A percentile compares a stretch with the other conserved stretches of the same genome.
Conservation (phyloP, 2,113 vertebrate species). For the Takifugu bimaculatus region DNA sequence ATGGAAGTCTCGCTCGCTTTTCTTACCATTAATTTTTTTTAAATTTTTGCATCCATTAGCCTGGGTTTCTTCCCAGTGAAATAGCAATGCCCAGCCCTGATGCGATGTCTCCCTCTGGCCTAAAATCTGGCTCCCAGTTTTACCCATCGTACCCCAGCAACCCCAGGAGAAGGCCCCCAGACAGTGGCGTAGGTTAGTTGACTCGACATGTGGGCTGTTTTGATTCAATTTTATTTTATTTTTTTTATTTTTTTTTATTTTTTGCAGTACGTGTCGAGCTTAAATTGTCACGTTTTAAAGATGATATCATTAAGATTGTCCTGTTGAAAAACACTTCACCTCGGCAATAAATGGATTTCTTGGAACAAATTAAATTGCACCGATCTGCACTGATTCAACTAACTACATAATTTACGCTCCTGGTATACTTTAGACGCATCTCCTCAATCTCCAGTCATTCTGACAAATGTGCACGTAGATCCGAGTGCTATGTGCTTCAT, state of each 20-base stretch:
- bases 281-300: too few species aligned
- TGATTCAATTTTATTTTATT: neutral
- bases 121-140: slow-evolving; percentile 88
- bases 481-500: neutral
- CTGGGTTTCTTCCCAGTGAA: slow-evolving; percentile 87
- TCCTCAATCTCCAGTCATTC: neutral
- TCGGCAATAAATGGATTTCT: too few species aligned
- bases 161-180: slow-evolving; percentile 87
- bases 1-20: slow-evolving; percentile 16
- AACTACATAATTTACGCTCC: neutral
- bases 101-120: slow-evolving; percentile 87
- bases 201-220: neutral
- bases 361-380: too few species aligned
- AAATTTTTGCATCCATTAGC: slow-evolving; percentile 64
- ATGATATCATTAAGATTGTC: too few species aligned
- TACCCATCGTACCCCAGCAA: slow-evolving; percentile 87
- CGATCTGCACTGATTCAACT: too few species aligned
- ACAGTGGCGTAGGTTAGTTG: slow-evolving; percentile 83
- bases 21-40: slow-evolving; percentile 54
- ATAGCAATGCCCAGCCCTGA: slow-evolving; percentile 86
- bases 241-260: neutral
- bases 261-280: too few species aligned
- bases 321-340: too few species aligned
- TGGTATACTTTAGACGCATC: neutral
- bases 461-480: slow-evolving; percentile 1